These are phyloP conservation scores for Tiliacea aurago DNA, from an alignment of 2,888 invertebrate species.

Conservation along the genomic window DNA sequence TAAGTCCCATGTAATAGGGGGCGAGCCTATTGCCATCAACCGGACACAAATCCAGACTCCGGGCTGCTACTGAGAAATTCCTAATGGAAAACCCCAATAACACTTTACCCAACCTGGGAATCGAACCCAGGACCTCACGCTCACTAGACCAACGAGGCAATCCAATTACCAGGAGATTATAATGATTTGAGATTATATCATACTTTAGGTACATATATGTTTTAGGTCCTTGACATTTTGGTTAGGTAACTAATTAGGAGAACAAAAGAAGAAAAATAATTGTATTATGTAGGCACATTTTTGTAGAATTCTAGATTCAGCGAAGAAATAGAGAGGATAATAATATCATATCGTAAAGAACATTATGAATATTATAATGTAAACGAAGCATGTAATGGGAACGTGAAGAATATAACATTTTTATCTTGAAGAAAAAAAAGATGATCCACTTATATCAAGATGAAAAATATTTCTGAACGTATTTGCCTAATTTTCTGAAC, in stretches of 20 bases:
- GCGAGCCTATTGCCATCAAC: no score
- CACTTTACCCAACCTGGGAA: no score
- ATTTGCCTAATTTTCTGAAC: slow-evolving; percentile 31
- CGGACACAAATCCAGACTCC: no score
- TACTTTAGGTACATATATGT: no score
- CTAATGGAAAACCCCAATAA: no score
- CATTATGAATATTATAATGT: slow-evolving; percentile 26
- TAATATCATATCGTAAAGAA: slow-evolving; percentile 22
- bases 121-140: no score
- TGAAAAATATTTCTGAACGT: slow-evolving; percentile 27
- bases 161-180: no score
- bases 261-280: background rate
- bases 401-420: slow-evolving; percentile 20
- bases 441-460: slow-evolving; percentile 27
- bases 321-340: slow-evolving; percentile 12
- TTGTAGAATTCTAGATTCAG: background rate
- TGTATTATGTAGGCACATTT: background rate
- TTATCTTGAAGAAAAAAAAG: slow-evolving; percentile 14
- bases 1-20: no score
- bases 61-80: no score
- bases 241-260: background rate
- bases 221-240: background rate
- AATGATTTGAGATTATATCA: no score
- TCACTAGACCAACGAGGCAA: no score
- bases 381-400: slow-evolving; percentile 37